Conservation (phyloP, 2,888 invertebrate genomes). For the Lysandra coridon region DNA sequence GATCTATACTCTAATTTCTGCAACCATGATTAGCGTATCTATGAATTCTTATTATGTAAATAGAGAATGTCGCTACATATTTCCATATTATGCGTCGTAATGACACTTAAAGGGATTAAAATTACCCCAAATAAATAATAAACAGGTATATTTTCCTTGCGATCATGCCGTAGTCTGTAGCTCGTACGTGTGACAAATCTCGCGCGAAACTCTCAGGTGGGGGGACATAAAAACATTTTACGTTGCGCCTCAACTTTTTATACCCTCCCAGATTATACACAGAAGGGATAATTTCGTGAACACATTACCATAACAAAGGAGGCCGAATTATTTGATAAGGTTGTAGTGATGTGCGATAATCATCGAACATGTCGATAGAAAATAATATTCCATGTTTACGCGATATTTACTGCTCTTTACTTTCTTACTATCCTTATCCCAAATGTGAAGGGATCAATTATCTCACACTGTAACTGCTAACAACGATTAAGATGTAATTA, state of each 20-base stretch:
- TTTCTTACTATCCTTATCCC: too few relatives aligned
- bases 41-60: not conserved
- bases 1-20: too few relatives aligned
- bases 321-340: constrained; percentile 72
- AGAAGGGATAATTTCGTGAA: constrained; percentile 63
- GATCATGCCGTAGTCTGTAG: not conserved
- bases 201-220: constrained; percentile 21
- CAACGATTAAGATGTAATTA: too few relatives aligned
- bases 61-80: not conserved
- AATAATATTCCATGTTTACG: not conserved
- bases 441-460: too few relatives aligned
- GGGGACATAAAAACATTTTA: constrained; percentile 35
- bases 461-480: too few relatives aligned
- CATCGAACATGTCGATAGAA: not conserved
- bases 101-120: not conserved
- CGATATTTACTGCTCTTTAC: too few relatives aligned
- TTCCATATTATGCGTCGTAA: not conserved
- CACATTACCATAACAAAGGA: constrained; percentile 75
- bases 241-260: constrained; percentile 50
- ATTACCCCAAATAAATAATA: constrained; percentile 12
- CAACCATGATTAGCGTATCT: too few relatives aligned
- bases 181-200: constrained; percentile 10
- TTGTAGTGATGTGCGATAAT: constrained; percentile 31
- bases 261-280: constrained; percentile 60
- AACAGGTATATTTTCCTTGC: not conserved